A percentile compares a stretch with the other conserved stretches of the same genome.
Evolutionary conservation across 2,797 vertebrate genomes (phyloP).

Genomic region (Lagorchestes hirsutus): DNA sequence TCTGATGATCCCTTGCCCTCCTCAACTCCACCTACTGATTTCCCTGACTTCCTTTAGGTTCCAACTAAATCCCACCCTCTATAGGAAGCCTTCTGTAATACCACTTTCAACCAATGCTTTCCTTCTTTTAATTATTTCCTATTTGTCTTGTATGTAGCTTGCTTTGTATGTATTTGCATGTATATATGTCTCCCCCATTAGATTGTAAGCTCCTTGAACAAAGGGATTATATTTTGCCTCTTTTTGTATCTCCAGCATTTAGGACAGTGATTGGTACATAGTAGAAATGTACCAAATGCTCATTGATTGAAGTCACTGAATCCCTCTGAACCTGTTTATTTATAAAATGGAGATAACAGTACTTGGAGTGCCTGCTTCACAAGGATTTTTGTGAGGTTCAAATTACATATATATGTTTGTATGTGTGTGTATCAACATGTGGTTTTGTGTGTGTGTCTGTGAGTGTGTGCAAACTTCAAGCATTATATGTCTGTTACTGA

Average conservation of each 20-base stretch:
- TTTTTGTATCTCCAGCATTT: not conserved
- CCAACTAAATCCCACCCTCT: not conserved
- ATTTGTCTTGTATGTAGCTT: not conserved
- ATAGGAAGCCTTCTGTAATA: not conserved
- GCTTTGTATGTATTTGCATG: not conserved
- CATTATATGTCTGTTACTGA: not conserved
- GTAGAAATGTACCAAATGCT: not conserved
- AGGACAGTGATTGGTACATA: not conserved
- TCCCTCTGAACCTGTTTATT: not conserved
- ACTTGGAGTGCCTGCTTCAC: not conserved
- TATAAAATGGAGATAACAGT: not conserved
- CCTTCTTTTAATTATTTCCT: not conserved
- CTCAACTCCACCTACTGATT: not conserved
- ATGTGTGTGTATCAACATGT: too few relatives aligned
- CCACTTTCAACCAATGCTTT: not conserved
- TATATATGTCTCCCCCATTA: not conserved
- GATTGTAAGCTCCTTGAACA: not conserved
- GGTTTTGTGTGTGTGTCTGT: too few relatives aligned
- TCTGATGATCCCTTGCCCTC: not conserved
- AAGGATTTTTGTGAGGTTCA: not conserved
- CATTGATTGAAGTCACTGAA: not conserved
- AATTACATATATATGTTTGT: not conserved
- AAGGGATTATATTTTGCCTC: not conserved
- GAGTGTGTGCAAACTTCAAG: not conserved
- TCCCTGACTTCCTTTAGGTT: not conserved